These are phyloP conservation scores for Portevinia maculata DNA, from an alignment of 2,888 invertebrate species.

Conservation along the genomic window DNA sequence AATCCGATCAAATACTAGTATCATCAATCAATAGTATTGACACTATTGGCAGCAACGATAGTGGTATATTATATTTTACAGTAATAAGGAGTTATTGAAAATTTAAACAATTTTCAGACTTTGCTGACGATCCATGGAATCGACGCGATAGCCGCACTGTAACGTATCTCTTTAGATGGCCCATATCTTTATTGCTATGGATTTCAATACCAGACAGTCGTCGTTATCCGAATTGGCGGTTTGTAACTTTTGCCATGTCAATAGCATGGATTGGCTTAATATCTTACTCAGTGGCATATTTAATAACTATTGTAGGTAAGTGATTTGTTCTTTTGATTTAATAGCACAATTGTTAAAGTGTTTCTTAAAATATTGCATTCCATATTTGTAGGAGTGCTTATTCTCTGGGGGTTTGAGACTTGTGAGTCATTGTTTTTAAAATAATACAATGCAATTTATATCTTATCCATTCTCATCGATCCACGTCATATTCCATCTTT, in stretches of 20 bases:
- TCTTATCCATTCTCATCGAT: too few species aligned
- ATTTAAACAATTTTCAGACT: constrained; percentile 29
- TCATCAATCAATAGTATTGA: constrained; percentile 48
- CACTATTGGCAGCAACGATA: constrained; percentile 51
- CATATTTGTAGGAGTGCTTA: too few species aligned
- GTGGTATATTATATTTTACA: constrained; percentile 38
- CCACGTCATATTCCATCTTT: too few species aligned
- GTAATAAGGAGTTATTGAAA: neutral
- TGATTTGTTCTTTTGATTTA: too few species aligned
- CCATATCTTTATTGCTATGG: constrained; percentile 91
- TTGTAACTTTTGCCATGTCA: constrained; percentile 95
- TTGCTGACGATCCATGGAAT: constrained; percentile 85
- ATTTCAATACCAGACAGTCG: constrained; percentile 96
- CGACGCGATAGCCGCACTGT: constrained; percentile 87
- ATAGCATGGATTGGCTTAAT: constrained; percentile 96
- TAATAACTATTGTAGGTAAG: constrained; percentile 95
- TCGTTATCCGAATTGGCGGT: constrained; percentile 91
- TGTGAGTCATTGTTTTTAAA: too few species aligned
- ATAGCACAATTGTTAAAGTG: too few species aligned
- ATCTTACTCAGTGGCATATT: constrained; percentile 97
- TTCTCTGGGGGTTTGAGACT: too few species aligned
- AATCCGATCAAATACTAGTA: constrained; percentile 15
- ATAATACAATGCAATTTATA: too few species aligned
- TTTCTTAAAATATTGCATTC: too few species aligned
- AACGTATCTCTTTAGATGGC: constrained; percentile 93